Evolutionary conservation across 2,113 vertebrate species (phyloP).

Genomic region (Tychaedon coryphoeus): DNA sequence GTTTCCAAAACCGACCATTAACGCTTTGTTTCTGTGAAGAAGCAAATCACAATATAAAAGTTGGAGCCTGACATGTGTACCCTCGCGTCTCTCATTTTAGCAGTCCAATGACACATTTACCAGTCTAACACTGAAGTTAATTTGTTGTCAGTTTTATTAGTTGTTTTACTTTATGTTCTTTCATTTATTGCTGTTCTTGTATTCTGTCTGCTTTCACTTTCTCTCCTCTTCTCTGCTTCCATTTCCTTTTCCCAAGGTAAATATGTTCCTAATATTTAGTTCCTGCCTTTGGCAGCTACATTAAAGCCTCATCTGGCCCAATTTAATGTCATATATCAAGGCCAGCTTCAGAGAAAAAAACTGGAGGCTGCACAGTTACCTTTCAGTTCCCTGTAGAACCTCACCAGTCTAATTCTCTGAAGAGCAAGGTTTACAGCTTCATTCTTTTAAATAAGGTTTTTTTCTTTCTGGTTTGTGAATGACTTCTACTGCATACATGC

Average conservation of each 20-base stretch:
- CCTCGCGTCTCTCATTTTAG: background rate
- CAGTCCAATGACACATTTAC: background rate
- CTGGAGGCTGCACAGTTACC: background rate
- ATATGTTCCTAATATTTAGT: background rate
- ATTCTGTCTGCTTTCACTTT: background rate
- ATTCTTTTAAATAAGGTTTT: background rate
- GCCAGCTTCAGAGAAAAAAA: background rate
- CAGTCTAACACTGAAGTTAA: background rate
- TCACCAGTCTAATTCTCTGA: background rate
- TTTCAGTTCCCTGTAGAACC: background rate
- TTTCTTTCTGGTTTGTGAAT: background rate
- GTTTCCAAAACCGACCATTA: background rate
- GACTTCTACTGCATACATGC: background rate
- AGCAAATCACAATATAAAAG: background rate
- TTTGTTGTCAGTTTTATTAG: background rate
- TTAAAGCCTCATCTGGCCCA: background rate
- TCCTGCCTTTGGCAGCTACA: background rate
- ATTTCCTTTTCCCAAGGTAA: conserved; percentile 3
- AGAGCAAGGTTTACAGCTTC: background rate
- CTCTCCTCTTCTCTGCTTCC: background rate
- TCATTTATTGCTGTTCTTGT: background rate
- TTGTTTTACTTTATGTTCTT: background rate
- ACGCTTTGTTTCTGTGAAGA: background rate
- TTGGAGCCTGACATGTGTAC: background rate
- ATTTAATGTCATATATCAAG: background rate